A percentile compares a stretch with the other conserved stretches of the same genome.
Evolutionary conservation across 2,797 vertebrate genomes (phyloP).

Genomic region (Iguana delicatissima): DNA sequence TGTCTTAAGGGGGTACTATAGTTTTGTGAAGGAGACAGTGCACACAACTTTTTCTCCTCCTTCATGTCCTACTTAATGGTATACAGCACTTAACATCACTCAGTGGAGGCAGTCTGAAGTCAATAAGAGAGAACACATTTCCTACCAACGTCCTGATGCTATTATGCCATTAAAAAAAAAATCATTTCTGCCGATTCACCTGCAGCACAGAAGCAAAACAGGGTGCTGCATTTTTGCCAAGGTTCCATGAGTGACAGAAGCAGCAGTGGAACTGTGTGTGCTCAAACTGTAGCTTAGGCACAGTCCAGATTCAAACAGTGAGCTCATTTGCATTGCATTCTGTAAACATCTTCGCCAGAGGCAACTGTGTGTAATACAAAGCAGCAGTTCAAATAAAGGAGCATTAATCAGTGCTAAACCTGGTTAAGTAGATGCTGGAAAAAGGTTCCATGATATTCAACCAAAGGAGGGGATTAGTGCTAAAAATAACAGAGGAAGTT

Average conservation of each 20-base stretch:
- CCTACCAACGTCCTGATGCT: background rate
- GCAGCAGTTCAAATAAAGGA: slow-evolving; percentile 34
- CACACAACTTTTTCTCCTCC: background rate
- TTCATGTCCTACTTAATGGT: background rate
- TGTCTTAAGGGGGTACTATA: background rate
- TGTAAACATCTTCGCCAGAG: slow-evolving; percentile 40
- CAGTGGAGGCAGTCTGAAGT: background rate
- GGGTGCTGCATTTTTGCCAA: too few species aligned
- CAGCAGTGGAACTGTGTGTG: background rate
- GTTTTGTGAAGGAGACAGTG: background rate
- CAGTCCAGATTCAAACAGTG: slow-evolving; percentile 34
- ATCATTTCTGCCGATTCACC: background rate
- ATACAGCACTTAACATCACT: background rate
- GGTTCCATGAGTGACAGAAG: background rate
- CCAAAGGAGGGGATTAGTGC: slow-evolving; percentile 32
- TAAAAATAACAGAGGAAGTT: slow-evolving; percentile 40
- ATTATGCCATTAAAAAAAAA: background rate
- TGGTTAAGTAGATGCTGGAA: slow-evolving; percentile 34
- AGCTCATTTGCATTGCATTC: background rate
- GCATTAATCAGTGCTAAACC: slow-evolving; percentile 45
- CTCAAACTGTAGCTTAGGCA: background rate
- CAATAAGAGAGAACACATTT: background rate
- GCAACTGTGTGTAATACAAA: slow-evolving; percentile 14
- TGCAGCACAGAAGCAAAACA: background rate
- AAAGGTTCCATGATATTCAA: background rate